Base-by-base conservation (phyloP, 1,140 invertebrate genomes). In the Pogonus chalceus region DNA sequence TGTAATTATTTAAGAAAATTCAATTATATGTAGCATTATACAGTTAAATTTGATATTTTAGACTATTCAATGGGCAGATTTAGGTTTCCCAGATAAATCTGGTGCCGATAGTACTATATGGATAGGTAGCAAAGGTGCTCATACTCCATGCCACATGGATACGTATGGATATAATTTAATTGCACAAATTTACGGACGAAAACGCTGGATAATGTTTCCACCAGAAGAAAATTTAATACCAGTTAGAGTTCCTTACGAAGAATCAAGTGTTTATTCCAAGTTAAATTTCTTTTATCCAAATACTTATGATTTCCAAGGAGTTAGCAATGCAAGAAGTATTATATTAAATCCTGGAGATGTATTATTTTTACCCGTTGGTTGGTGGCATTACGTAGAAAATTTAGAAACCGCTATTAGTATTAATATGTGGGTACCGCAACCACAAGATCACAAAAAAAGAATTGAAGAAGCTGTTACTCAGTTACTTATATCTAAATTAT, bases 341-440 rank as follows among this genome's bases (percentile, higher is more conserved):
- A 77, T 72, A 20, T 72, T 97, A 23, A 74, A 85, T 47, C 82
- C 90, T 7, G 92, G 91, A 1, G 89, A 97, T 74, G 84, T 92
- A 3, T 70, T 98, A 9, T 81, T 89, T 65, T 85, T 98, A 1
- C 94, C 94, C 7, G 78, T 79, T 59, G 83, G 88, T 50, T 97
- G 93, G 93, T 98, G 94, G 94, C 94, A 98, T 77, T 95, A 88
- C 74, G 94, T 96, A 2, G 87, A 93, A 70, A 87, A 88, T 62
- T 62, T 88, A 39, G 79, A 83, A 55, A 70, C 76, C 18, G 78
- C 86, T 18, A 79, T 96, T 14, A 85, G 87, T 63, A 76, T 96
- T 0, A 97, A 97, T 74, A 79, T 84, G 43, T 97, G 93, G 93
- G 68, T 96, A 54, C 84, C 87, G 46, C 67, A 85, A 60, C 60